Percentiles rank a stretch among this genome's conserved stretches.
Conservation (phyloP, 2,797 vertebrate species). For the Argentina silus region DNA sequence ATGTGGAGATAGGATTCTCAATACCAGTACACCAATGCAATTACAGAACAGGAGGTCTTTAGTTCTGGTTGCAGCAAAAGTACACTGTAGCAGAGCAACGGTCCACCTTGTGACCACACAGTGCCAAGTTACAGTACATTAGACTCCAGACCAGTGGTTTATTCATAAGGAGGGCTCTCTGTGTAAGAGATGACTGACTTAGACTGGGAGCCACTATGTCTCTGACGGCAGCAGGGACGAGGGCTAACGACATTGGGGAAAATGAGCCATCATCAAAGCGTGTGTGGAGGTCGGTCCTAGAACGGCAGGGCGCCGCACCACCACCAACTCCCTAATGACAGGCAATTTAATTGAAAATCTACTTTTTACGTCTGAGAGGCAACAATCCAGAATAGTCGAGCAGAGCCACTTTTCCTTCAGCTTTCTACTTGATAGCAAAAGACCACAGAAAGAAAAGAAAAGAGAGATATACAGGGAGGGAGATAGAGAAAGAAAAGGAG, state of each 20-base stretch:
- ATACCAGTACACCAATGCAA: slow-evolving; percentile 57
- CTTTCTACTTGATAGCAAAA: slow-evolving; percentile 54
- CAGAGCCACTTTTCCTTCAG: slow-evolving; percentile 32
- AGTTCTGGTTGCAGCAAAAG: slow-evolving; percentile 60
- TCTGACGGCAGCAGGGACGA: slow-evolving; percentile 22
- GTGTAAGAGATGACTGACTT: slow-evolving; percentile 14
- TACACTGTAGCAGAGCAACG: slow-evolving; percentile 19
- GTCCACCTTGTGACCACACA: slow-evolving; percentile 36
- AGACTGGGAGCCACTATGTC: slow-evolving; percentile 16
- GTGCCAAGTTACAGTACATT: slow-evolving; percentile 11
- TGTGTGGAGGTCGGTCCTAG: slow-evolving; percentile 29
- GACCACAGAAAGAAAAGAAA: slow-evolving; percentile 14
- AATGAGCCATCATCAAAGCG: slow-evolving; percentile 60
- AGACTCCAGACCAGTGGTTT: slow-evolving; percentile 16
- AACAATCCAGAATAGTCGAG: slow-evolving; percentile 56
- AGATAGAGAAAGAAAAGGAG: slow-evolving; percentile 41
- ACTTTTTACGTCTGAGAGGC: slow-evolving; percentile 62
- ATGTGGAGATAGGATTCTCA: slow-evolving; percentile 61
- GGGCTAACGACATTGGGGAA: slow-evolving; percentile 24
- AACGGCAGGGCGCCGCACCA: slow-evolving; percentile 22
- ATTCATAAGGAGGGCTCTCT: background rate
- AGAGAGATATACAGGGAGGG: slow-evolving; percentile 24
- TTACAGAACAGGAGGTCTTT: slow-evolving; percentile 47
- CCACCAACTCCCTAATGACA: slow-evolving; percentile 59
- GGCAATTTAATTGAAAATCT: slow-evolving; percentile 72